These are phyloP conservation scores for Rhingia rostrata DNA, from an alignment of 2,888 invertebrate species.

Conservation along the genomic window DNA sequence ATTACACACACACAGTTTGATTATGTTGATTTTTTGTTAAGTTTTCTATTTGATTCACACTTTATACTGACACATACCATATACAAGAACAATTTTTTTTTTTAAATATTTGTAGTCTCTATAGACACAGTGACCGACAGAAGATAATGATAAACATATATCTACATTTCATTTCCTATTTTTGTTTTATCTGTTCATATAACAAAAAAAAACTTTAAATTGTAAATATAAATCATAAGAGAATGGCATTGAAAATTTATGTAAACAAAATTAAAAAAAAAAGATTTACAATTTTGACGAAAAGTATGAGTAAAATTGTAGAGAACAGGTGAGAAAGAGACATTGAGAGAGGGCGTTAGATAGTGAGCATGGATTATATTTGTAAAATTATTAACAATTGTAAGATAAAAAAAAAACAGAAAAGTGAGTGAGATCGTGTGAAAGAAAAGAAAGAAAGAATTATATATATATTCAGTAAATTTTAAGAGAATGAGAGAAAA, in stretches of 20 bases:
- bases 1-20: conserved; percentile 29
- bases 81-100: conserved; percentile 27
- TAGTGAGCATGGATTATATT: conserved; percentile 64
- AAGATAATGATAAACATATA: conserved; percentile 7
- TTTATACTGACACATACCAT: conserved; percentile 72
- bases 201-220: conserved; percentile 13
- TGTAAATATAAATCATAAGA: conserved; percentile 56
- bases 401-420: conserved; percentile 59
- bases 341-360: conserved; percentile 44
- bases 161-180: conserved; percentile 44
- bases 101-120: not conserved
- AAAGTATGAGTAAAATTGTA: conserved; percentile 30
- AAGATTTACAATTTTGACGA: conserved; percentile 26
- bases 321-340: conserved; percentile 9
- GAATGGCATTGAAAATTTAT: conserved; percentile 52
- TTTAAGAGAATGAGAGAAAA: conserved; percentile 80
- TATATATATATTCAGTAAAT: conserved; percentile 72
- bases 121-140: conserved; percentile 41
- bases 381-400: conserved; percentile 50
- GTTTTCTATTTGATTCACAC: conserved; percentile 58
- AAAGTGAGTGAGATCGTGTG: conserved; percentile 62
- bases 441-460: conserved; percentile 64
- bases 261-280: conserved; percentile 21
- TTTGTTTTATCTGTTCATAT: conserved; percentile 9
- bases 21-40: conserved; percentile 57